Evolutionary conservation across 2,888 invertebrate genomes (phyloP), one percentile per base, ranked within the genome.

Genomic region (Agriotes lineatus): DNA sequence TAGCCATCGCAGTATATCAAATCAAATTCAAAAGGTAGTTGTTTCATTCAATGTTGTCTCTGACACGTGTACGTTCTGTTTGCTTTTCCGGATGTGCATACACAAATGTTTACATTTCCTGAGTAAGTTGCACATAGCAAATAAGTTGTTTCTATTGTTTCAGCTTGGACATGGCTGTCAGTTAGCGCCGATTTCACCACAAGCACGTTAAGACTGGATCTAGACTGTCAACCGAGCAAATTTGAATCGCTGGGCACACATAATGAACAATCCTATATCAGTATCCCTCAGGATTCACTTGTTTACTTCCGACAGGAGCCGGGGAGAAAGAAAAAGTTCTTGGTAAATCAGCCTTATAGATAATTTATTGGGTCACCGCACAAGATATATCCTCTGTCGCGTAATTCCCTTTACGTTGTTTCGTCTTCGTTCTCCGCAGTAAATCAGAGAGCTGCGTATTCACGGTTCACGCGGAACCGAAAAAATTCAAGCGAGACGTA

Each of bases 221-320:
- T 84, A 59, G 85, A 85, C 71, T 85, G 85, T 74, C 79, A 79
- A 50, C 83, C 84, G 7, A 84, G 84, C 69, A 76, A 79, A 63
- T 84, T 83, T 67, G 84, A 85, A 74, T 78, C 80, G 2, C 72
- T 84, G 20, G 77, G 77, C 42, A 72, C 76, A 45, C 75, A 75
- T 25, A 79, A 78, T 65, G 73, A 77, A 39, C 71, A 76, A 25
- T 72, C 74, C 20, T 75, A 73, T 54, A 80, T 85, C 69, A 79
- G 77, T 19, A 78, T 84, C 67, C 84, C 85, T 4, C 74, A 78
- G 57, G 85, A 85, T 67, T 79, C 85, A n/a, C 79, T 85, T 65
- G 84, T 84, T 69, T 85, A 85, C 74, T 85, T 85, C 76, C 78
- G 84, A 69, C 85, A 85, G 66, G 85, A 85, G 69, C 85, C 85